phyloP scores from a whole-genome alignment of 2,113 vertebrate species.

The Monarcha castaneiventris region DNA sequence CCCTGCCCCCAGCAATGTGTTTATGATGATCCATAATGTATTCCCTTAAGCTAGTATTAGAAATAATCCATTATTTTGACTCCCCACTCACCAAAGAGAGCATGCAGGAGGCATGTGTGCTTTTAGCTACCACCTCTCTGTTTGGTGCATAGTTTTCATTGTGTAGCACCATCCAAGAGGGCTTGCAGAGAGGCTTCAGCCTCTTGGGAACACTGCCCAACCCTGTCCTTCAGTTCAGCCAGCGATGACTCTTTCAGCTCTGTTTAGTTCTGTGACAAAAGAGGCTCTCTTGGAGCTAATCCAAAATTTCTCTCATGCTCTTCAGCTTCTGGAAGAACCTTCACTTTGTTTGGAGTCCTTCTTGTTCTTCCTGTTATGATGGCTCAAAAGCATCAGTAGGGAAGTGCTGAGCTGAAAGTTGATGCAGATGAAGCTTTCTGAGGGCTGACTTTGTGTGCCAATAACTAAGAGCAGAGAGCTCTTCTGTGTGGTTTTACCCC shows the following conservation, averaged over 20 bases:
- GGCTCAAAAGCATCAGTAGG: not conserved
- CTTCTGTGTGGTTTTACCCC: not conserved
- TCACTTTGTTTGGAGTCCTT: not conserved
- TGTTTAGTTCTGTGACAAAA: not conserved
- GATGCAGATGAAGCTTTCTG: not conserved
- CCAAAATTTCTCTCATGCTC: not conserved
- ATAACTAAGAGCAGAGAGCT: not conserved
- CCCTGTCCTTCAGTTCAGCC: not conserved
- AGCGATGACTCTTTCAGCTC: rapidly evolving
- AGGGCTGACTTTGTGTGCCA: not conserved
- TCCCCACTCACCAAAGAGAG: not conserved
- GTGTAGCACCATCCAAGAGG: not conserved
- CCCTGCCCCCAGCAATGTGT: not conserved
- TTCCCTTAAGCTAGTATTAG: not conserved
- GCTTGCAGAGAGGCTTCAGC: not conserved
- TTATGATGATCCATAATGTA: not conserved
- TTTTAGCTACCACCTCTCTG: not conserved
- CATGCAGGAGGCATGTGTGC: not conserved
- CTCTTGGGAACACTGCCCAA: not conserved
- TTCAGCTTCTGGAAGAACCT: not conserved
- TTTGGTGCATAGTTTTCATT: not conserved
- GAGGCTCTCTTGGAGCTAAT: not conserved
- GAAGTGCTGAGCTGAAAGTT: not conserved
- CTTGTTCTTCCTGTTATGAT: not conserved
- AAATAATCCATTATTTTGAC: not conserved